Base-by-base conservation (phyloP, 2,888 invertebrate genomes). In the Lottia scabra region DNA sequence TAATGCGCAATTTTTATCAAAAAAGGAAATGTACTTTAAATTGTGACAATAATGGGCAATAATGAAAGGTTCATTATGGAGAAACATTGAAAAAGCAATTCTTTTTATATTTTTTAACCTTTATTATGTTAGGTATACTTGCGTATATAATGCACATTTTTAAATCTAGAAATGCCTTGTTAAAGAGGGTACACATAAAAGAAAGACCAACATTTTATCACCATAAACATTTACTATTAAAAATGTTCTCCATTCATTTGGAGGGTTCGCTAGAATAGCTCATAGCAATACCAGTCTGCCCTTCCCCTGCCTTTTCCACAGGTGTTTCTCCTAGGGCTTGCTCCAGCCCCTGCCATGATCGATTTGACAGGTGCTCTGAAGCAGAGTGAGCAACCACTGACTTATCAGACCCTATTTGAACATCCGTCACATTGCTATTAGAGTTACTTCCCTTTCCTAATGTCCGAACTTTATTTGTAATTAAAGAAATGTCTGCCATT, bases 281-380 rank as follows among this genome's bases (percentile, higher is more conserved):
- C 68, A 86, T 91, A 0, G 97, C 94, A 84, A 96, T 93, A 0
- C 97, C 97, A 81, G 90, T 92, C 16, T 94, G 91, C 0, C 97
- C 97, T 81, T 93, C 92, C 78, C 92, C 92, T 8, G 94, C 93
- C 74, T 92, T 89, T 74, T 92, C 92, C 0, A 94, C 93, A 68
- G 93, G 92, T 0, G 93, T 93, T 85, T 94, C 91, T 0, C 95
- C 96, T 62, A 95, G 89, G 76, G 93, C 93, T 83, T 94, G 95
- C 84, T 97, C 95, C 69, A 98, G 91, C 0, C 98, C 98, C 85
- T 93, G 93, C 97, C 97, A 98, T 2, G 93, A 92, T 82, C 95
- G 91, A 8, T 92, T 91, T 63, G 92, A 90, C 26, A 96, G 91
- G 87, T 90, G 93, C 78, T 93, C 93, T 19, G 93, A 93, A 90